These are phyloP conservation scores for Rhimphoctona megacephalus DNA, from an alignment of 2,888 invertebrate species.

Conservation along the genomic window DNA sequence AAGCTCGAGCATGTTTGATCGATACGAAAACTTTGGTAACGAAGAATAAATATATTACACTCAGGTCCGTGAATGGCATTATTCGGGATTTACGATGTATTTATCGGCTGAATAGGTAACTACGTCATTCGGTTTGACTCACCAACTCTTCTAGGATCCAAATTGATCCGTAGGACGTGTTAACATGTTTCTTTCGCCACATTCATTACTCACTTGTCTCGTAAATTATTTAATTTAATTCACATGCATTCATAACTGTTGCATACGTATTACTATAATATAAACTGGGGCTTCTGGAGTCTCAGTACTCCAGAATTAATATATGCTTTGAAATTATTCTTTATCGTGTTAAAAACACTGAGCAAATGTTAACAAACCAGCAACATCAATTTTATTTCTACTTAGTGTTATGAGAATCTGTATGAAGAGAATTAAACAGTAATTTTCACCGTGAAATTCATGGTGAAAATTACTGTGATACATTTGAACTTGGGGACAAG, in stretches of 20 bases:
- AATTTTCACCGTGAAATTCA: no score
- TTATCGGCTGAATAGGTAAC: neutral
- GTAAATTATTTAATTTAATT: conserved; percentile 25
- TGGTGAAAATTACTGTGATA: no score
- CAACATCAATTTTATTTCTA: neutral
- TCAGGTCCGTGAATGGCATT: conserved; percentile 29
- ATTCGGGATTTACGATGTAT: conserved; percentile 16
- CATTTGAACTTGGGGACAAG: no score
- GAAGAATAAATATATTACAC: conserved; percentile 48
- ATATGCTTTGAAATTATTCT: neutral
- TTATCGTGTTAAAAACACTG: neutral
- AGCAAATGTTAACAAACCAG: no score
- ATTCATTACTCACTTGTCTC: conserved; percentile 28
- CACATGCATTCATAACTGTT: neutral
- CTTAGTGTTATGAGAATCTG: no score
- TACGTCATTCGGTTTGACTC: conserved; percentile 58
- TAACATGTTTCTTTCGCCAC: conserved; percentile 21
- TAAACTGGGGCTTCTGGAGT: neutral
- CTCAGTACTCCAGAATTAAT: neutral
- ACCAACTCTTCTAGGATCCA: neutral
- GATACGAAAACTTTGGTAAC: conserved; percentile 66
- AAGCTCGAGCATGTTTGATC: conserved; percentile 65
- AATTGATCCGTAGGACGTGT: conserved; percentile 16
- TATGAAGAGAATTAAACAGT: no score
- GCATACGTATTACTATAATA: neutral